phyloP scores from a whole-genome alignment of 2,797 vertebrate genomes.

The Danio tinwini region DNA sequence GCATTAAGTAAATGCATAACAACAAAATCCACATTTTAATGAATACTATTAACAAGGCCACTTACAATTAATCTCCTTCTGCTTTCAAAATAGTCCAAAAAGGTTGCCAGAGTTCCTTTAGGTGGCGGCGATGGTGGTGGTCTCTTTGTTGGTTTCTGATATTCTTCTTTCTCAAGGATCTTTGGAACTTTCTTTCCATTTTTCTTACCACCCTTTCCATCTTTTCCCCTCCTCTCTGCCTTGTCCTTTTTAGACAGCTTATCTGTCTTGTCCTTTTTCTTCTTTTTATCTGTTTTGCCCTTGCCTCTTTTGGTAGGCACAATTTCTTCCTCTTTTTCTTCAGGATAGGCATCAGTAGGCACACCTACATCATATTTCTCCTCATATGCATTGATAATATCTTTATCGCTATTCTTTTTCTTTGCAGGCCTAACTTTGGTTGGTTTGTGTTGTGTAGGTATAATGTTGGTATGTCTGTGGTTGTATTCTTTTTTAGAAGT shows the following conservation, averaged over 20 bases:
- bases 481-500: slow-evolving; percentile 80
- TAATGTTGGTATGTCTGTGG: slow-evolving; percentile 71
- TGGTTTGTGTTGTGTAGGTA: slow-evolving; percentile 79
- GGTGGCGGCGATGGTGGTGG: slow-evolving; percentile 67
- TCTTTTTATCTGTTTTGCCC: slow-evolving; percentile 87
- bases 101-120: slow-evolving; percentile 79
- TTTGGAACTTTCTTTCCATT: slow-evolving; percentile 82
- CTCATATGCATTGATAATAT: slow-evolving; percentile 87
- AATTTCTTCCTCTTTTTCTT: slow-evolving; percentile 75
- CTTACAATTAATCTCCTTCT: slow-evolving; percentile 94
- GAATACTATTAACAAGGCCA: slow-evolving; percentile 51
- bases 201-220: slow-evolving; percentile 85
- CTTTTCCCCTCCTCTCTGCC: slow-evolving; percentile 80
- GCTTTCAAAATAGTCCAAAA: slow-evolving; percentile 93
- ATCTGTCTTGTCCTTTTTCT: slow-evolving; percentile 84
- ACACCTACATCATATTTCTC: slow-evolving; percentile 80
- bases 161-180: slow-evolving; percentile 80
- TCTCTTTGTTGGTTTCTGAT: slow-evolving; percentile 82
- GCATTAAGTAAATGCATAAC: neutral
- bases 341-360: slow-evolving; percentile 75
- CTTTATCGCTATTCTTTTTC: slow-evolving; percentile 81
- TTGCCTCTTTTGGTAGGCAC: slow-evolving; percentile 81
- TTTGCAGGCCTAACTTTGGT: slow-evolving; percentile 80
- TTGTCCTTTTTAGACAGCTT: slow-evolving; percentile 83
- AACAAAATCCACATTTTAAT: slow-evolving; percentile 5